Percentiles rank a stretch among this genome's conserved stretches.
Evolutionary conservation across 2,113 vertebrate species (phyloP).

Genomic region (Diphyllodes magnificus): DNA sequence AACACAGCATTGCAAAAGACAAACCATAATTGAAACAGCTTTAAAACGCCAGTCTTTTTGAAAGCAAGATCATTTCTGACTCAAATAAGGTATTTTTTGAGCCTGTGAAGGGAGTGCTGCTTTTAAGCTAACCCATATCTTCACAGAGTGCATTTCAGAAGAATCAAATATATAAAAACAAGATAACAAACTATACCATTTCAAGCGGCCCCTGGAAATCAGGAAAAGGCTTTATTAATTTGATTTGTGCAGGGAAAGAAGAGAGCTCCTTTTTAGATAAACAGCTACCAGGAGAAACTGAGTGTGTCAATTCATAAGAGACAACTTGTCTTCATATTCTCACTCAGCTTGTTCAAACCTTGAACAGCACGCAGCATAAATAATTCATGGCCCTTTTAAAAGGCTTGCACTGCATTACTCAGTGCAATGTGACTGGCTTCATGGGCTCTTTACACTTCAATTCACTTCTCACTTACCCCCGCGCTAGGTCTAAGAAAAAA

Average conservation of each 20-base stretch:
- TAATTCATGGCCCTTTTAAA: slow-evolving; percentile 46
- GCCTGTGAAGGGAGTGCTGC: background rate
- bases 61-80: background rate
- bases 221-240: slow-evolving; percentile 22
- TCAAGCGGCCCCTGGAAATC: background rate
- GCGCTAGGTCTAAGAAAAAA: background rate
- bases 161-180: background rate
- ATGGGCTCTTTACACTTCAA: slow-evolving; percentile 36
- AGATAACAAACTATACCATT: background rate
- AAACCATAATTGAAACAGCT: background rate
- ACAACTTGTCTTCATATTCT: slow-evolving; percentile 38
- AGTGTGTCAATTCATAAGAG: slow-evolving; percentile 30
- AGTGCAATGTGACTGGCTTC: slow-evolving; percentile 37
- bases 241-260: background rate
- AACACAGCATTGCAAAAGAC: background rate
- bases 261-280: slow-evolving; percentile 35
- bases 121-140: background rate
- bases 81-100: background rate
- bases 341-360: slow-evolving; percentile 11
- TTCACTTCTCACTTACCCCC: slow-evolving; percentile 12
- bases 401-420: slow-evolving; percentile 48
- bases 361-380: slow-evolving; percentile 35
- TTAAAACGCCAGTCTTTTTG: background rate
- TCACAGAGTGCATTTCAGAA: background rate
- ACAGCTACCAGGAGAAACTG: background rate